Percentiles rank a stretch among this genome's conserved stretches.
Conservation (phyloP, 2,113 vertebrate species). For the Sigmodon hispidus region DNA sequence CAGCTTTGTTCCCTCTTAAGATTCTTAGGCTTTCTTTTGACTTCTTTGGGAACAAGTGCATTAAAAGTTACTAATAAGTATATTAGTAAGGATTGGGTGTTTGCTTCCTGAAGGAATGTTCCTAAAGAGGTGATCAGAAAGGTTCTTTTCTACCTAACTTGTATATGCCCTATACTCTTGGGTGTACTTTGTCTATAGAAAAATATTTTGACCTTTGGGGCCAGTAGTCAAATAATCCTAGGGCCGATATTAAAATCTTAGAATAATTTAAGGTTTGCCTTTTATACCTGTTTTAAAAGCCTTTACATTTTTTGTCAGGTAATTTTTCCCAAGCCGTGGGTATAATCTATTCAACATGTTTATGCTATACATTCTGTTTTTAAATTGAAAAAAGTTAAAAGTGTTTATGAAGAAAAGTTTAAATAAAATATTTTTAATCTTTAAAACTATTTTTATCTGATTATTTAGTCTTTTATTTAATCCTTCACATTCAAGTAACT, state of each 20-base stretch:
- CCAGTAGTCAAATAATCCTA: slow-evolving; percentile 82
- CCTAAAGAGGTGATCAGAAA: slow-evolving; percentile 78
- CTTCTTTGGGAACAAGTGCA: slow-evolving; percentile 79
- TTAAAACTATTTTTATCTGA: slow-evolving; percentile 81
- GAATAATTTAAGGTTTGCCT: slow-evolving; percentile 85
- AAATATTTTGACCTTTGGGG: slow-evolving; percentile 82
- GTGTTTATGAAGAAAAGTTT: slow-evolving; percentile 89
- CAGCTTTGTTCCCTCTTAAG: slow-evolving; percentile 76
- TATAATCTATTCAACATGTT: slow-evolving; percentile 85
- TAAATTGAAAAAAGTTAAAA: slow-evolving; percentile 87
- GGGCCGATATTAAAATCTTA: slow-evolving; percentile 82
- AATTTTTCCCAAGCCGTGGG: slow-evolving; percentile 84
- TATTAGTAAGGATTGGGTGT: slow-evolving; percentile 77
- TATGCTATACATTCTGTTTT: slow-evolving; percentile 86
- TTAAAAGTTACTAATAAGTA: slow-evolving; percentile 73
- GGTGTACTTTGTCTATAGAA: slow-evolving; percentile 84
- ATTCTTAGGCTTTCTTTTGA: slow-evolving; percentile 80
- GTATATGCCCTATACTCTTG: slow-evolving; percentile 80
- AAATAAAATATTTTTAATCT: slow-evolving; percentile 92
- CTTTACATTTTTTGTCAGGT: slow-evolving; percentile 83
- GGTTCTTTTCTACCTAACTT: slow-evolving; percentile 82
- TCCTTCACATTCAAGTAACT: slow-evolving; percentile 49
- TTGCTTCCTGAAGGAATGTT: slow-evolving; percentile 83
- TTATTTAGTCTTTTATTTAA: slow-evolving; percentile 68
- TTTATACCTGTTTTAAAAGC: slow-evolving; percentile 84